Base-by-base conservation (phyloP, 2,113 vertebrate species). In the Bostrychus sinensis region DNA sequence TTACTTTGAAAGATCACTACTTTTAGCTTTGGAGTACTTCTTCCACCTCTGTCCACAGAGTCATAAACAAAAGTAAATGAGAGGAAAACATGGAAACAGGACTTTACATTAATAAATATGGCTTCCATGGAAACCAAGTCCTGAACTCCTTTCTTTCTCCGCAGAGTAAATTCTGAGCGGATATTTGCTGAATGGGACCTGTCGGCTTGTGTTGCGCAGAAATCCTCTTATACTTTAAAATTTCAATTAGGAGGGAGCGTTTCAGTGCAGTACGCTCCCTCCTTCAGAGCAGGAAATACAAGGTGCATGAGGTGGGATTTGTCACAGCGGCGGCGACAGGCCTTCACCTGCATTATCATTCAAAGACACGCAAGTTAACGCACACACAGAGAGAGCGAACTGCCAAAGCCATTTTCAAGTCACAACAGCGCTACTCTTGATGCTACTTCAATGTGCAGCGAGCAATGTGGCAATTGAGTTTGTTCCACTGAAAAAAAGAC, bases 181-280 rank as follows among this genome's bases (percentile, higher is more conserved):
- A 89, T 86, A 81, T 91, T 75, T 80, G 75, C 78, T 81, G 84
- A 88, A 90, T 85, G 72, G 86, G 80, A 66, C 77, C 88, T 89
- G 87, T 90, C 89, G 80, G 85, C 78, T 81, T 45, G 71, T 57
- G 73, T 78, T 87, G 86, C 72, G 74, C 57, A 67, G 65, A 87
- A 91, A 91, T 92, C 90, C 89, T 91, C 88, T 91, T 90, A 91
- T 77, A 69, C 81, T 85, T 86, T 86, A 81, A 87, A 89, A 88
- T 92, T 89, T 92, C 90, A 92, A 92, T 92, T 91, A 92, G 77
- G 82, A 77, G 76, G 74, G 70, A 66, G 69, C 75, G 73, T 77
- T 77, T 80, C 63, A 51, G 56, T 54, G 77, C 25, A 50, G 65
- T 59, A 62, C 55, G 42, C 69, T 65, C 73, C 72, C 56, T 77